Percentiles rank a stretch among this genome's conserved stretches.
These are phyloP conservation scores for Drosophila hydei DNA, from an alignment of 1,140 invertebrate genomes.

Conservation along the genomic window DNA sequence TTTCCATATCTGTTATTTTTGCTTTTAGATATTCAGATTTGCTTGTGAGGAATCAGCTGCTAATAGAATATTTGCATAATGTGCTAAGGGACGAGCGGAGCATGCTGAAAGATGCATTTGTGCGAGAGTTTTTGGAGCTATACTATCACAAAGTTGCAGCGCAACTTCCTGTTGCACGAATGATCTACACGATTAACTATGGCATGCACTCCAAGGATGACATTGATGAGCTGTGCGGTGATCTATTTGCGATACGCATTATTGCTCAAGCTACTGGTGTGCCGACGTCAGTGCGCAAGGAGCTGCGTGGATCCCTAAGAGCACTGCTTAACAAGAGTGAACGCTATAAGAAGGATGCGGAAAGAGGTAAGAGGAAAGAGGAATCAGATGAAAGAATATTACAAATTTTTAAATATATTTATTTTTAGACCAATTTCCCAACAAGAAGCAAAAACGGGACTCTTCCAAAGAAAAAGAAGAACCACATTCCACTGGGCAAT, in stretches of 20 bases:
- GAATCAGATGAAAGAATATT: background rate
- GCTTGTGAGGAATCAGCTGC: conserved; percentile 71
- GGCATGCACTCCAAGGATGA: conserved; percentile 83
- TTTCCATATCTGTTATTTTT: background rate
- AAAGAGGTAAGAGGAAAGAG: conserved; percentile 49
- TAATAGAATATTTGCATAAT: conserved; percentile 81
- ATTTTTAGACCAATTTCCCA: conserved; percentile 60
- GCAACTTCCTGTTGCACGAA: conserved; percentile 74
- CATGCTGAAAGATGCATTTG: conserved; percentile 77
- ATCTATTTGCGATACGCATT: conserved; percentile 81
- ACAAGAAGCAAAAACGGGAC: conserved; percentile 71
- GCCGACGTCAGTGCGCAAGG: conserved; percentile 76
- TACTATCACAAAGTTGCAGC: conserved; percentile 80
- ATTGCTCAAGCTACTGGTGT: conserved; percentile 80
- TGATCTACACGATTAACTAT: conserved; percentile 82
- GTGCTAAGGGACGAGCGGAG: conserved; percentile 73
- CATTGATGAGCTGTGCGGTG: conserved; percentile 81
- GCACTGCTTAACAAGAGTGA: conserved; percentile 74
- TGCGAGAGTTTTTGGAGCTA: conserved; percentile 79
- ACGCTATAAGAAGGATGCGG: conserved; percentile 69
- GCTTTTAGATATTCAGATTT: conserved; percentile 74
- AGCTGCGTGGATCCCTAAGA: conserved; percentile 73
- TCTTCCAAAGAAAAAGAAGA: conserved; percentile 54
- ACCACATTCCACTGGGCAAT: conserved; percentile 6
- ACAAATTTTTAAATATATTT: background rate